Base-by-base conservation (phyloP, 1,140 invertebrate genomes). In the Drosophila nasuta region DNA sequence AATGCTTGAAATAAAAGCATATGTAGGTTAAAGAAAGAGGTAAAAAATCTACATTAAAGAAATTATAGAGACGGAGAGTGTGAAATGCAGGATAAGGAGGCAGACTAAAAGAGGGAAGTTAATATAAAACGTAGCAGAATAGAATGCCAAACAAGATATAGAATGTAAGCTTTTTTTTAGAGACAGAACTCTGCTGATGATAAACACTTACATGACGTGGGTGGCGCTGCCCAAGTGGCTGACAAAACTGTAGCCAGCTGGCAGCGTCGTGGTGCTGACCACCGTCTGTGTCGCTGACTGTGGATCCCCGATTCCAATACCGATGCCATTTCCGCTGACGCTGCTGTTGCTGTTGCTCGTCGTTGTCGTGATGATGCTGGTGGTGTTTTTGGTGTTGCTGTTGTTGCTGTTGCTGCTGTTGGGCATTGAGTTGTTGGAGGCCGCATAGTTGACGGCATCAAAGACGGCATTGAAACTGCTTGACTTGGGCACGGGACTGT, bases 401-500 rank as follows among this genome's bases (percentile, higher is more conserved):
- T 4, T 72, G 57, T 8, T 63, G 77, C n/a, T 82, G 63, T 11
- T 58, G 77, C 33, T 62, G 52, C 35, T 69, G 38, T 28, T 69
- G 78, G 58, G 25, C 33, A 51, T 56, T 35, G 66, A 7, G 70
- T 60, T 58, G 70, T 60, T 58, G 11, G 35, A 2, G 6, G 46
- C 13, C 38, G 72, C 73, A 70, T 90, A 86, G 52, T 82, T 90
- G 15, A 90, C 81, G 7, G 82, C 79, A 75, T 91, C 87, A 33
- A 75, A 88, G n/a, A 79, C 66, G 0, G 83, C 49, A 64, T 66
- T 77, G 5, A 78, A 82, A 45, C 52, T 69, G 51, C 56, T 73
- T 6, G 77, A 48, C 49, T 88, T 91, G 38, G 81, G 73, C 52
- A 82, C 71, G 1, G 91, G 91, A 75, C 91, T 92, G 45, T 79